Percentiles rank a stretch among this genome's conserved stretches.
phyloP scores from a whole-genome alignment of 2,888 invertebrate genomes.

The Mechanitis mazaeus region DNA sequence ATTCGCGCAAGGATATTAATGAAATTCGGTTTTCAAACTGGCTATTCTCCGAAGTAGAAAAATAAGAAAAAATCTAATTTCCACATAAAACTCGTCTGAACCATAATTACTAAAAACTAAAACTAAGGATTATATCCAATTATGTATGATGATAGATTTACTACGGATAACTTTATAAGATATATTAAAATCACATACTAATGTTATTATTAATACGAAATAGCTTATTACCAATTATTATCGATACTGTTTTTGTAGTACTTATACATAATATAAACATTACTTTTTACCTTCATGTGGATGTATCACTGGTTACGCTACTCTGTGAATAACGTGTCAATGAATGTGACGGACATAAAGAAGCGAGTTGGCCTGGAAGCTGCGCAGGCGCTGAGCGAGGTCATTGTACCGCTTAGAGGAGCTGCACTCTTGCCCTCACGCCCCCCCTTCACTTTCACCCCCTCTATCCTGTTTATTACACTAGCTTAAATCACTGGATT shows the following conservation, averaged over 20 bases:
- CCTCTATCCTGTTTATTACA: constrained; percentile 24
- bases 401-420: constrained; percentile 57
- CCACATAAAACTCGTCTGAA: too few species aligned
- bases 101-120: too few species aligned
- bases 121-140: too few species aligned
- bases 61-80: too few species aligned
- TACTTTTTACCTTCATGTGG: background rate
- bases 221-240: too few species aligned
- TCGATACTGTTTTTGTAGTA: background rate
- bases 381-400: constrained; percentile 55
- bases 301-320: background rate
- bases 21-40: too few species aligned
- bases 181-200: too few species aligned
- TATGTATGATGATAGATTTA: too few species aligned
- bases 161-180: too few species aligned
- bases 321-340: constrained; percentile 32
- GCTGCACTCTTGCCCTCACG: constrained; percentile 53
- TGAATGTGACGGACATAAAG: constrained; percentile 52
- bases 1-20: too few species aligned
- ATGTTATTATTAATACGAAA: too few species aligned
- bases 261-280: background rate
- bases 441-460: constrained; percentile 32
- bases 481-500: constrained; percentile 19
- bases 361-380: constrained; percentile 49
- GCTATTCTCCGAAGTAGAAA: too few species aligned